Evolutionary conservation across 2,888 invertebrate species (phyloP).

Genomic region (Chymomyza fuscimana): DNA sequence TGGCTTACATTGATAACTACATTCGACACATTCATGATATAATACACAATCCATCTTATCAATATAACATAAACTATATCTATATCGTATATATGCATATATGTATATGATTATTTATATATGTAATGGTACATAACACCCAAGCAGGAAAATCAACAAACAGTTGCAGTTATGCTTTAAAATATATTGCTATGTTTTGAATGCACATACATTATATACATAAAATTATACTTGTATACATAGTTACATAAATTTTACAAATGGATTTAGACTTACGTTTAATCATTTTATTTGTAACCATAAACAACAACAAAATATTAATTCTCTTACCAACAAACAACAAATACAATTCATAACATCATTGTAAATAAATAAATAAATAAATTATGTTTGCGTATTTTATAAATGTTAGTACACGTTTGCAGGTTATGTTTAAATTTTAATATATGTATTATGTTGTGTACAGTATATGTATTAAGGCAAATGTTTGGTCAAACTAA

Average conservation of each 20-base stretch:
- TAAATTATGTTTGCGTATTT: too few species aligned
- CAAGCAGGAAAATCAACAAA: constrained; percentile 2
- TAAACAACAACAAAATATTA: background rate
- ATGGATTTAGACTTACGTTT: constrained; percentile 3
- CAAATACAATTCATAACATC: background rate
- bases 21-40: background rate
- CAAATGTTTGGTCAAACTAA: too few species aligned
- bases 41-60: background rate
- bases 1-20: too few species aligned
- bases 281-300: constrained; percentile 1
- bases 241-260: constrained; percentile 16
- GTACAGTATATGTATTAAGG: too few species aligned
- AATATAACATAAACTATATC: constrained; percentile 24
- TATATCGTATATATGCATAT: constrained; percentile 14
- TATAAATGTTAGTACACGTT: too few species aligned
- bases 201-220: background rate
- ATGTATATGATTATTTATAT: background rate
- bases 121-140: constrained; percentile 6
- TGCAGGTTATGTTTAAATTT: too few species aligned
- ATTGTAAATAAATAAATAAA: too few species aligned
- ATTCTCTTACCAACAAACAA: background rate
- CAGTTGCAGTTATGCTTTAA: constrained; percentile 19
- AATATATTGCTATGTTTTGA: constrained; percentile 26
- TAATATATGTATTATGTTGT: too few species aligned
- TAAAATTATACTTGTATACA: constrained; percentile 16